A percentile compares a stretch with the other conserved stretches of the same genome.
phyloP scores from a whole-genome alignment of 2,888 invertebrate species.

The Drosophila demipolita region DNA sequence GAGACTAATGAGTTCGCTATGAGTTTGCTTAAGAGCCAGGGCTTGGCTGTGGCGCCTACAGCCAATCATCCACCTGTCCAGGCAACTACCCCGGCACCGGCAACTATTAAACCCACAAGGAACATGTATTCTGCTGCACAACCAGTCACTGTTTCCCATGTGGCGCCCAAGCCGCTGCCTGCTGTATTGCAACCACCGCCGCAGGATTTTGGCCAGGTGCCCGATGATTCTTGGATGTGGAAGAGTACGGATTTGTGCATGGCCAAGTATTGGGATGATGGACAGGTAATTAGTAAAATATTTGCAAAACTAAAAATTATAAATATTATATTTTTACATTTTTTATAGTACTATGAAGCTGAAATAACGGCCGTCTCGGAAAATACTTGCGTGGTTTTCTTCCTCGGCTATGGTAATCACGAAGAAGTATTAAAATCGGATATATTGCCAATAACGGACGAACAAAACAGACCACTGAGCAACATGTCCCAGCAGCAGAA shows the following conservation, averaged over 20 bases:
- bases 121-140: conserved; percentile 14
- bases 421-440: conserved; percentile 94
- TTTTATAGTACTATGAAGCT: conserved; percentile 91
- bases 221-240: conserved; percentile 87
- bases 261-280: conserved; percentile 97
- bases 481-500: conserved; percentile 59
- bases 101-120: conserved; percentile 11
- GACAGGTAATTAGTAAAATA: conserved; percentile 87
- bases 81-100: conserved; percentile 10
- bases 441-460: conserved; percentile 89
- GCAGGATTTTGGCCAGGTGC: conserved; percentile 78
- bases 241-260: conserved; percentile 93
- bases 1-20: conserved; percentile 85
- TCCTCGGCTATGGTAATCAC: conserved; percentile 94
- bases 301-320: neutral
- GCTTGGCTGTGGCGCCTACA: conserved; percentile 60
- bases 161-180: conserved; percentile 44
- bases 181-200: conserved; percentile 32
- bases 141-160: conserved; percentile 4
- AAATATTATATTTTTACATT: neutral
- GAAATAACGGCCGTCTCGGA: conserved; percentile 92
- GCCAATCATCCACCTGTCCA: conserved; percentile 37
- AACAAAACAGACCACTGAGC: conserved; percentile 79
- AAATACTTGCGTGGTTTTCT: conserved; percentile 94
- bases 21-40: conserved; percentile 84